phyloP scores from a whole-genome alignment of 2,113 vertebrate species.

The Bostrychus sinensis region DNA sequence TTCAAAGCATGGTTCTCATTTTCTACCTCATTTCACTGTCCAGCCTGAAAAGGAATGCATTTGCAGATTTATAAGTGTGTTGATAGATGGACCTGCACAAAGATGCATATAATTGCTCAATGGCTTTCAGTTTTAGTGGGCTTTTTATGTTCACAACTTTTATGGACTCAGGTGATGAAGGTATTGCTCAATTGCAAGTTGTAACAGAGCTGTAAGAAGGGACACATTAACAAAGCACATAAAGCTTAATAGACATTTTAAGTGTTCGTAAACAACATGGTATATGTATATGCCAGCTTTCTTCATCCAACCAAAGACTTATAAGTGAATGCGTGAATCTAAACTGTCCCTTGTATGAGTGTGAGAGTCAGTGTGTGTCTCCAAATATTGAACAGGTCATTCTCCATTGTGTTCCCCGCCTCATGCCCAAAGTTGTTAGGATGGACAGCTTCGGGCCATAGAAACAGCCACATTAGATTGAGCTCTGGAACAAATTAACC shows the following conservation, averaged over 20 bases:
- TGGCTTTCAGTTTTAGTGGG: constrained; percentile 31
- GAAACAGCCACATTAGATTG: no score
- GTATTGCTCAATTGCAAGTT: not conserved
- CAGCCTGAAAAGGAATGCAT: constrained; percentile 30
- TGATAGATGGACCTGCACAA: constrained; percentile 43
- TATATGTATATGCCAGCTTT: no score
- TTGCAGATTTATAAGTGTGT: constrained; percentile 47
- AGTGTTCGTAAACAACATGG: not conserved
- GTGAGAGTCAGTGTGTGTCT: no score
- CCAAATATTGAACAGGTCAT: no score
- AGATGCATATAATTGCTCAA: not conserved
- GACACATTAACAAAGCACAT: not conserved
- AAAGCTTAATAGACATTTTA: not conserved
- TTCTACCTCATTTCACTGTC: constrained; percentile 62
- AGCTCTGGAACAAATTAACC: no score
- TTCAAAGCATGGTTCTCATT: constrained; percentile 54
- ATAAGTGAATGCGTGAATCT: no score
- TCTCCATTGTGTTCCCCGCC: no score
- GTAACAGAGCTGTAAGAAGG: constrained; percentile 1
- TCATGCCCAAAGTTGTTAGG: no score
- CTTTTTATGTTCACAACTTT: constrained; percentile 9
- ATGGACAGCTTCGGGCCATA: no score
- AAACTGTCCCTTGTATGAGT: no score
- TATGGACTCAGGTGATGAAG: constrained; percentile 14
- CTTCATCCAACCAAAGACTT: no score